These are phyloP conservation scores for Falco novaeseelandiae DNA, from an alignment of 2,797 vertebrate species.

Conservation along the genomic window DNA sequence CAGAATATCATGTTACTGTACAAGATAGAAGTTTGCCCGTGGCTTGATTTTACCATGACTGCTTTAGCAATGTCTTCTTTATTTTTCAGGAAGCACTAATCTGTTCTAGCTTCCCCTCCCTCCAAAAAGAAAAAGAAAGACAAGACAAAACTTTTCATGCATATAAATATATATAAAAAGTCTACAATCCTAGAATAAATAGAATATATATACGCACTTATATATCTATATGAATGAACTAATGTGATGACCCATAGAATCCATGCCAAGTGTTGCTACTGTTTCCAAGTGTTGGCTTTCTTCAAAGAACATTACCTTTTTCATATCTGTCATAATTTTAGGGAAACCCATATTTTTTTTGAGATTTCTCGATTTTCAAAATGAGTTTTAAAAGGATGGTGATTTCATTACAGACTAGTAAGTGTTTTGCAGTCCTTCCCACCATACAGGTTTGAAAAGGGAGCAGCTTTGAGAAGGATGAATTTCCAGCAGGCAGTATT, in stretches of 20 bases:
- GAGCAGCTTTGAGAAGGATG: not conserved
- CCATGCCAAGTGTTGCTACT: not conserved
- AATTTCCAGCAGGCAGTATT: not conserved
- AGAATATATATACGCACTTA: not conserved
- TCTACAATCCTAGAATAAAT: not conserved
- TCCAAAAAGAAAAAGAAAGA: not conserved
- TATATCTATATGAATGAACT: not conserved
- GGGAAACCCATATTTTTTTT: not conserved
- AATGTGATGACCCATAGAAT: not conserved
- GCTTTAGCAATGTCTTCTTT: slow-evolving; percentile 20
- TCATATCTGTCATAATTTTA: not conserved
- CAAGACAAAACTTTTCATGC: not conserved
- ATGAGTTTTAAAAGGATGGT: not conserved
- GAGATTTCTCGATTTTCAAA: not conserved
- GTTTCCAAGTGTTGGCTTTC: not conserved
- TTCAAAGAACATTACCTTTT: not conserved
- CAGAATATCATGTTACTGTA: slow-evolving; percentile 35
- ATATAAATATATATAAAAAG: not conserved
- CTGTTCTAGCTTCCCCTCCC: not conserved
- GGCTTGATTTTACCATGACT: not conserved
- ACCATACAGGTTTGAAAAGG: not conserved
- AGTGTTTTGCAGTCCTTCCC: not conserved
- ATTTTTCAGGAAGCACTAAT: slow-evolving; percentile 10
- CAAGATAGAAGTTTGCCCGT: slow-evolving; percentile 24
- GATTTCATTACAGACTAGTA: not conserved